Base-by-base conservation (phyloP, 1,140 invertebrate species). In the Penaeus vannamei region DNA sequence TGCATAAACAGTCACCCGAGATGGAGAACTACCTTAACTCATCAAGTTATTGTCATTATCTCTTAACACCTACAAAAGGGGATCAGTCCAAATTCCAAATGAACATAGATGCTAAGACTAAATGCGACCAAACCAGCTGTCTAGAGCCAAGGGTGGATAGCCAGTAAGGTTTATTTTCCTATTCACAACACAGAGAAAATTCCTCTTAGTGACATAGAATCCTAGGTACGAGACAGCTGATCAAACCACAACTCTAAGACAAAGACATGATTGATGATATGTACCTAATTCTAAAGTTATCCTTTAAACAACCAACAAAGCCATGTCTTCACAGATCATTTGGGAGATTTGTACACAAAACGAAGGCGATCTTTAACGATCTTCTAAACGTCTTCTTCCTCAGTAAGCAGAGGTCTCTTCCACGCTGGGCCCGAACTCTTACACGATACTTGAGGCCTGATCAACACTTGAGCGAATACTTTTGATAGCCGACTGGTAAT, bases 231-330 rank as follows among this genome's bases (percentile, higher is more conserved):
- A 29, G 53, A 32, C 86, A 87, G 86, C 86, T 69, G 79, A 53
- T 83, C 59, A 77, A 72, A 46, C 46, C 72, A 26, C 69, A 62
- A 29, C 72, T 84, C 82, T 84, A 89, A 89, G 87, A 89, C 87
- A 89, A 88, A 89, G 87, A 89, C 87, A 89, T 89, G 87, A 85
- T 84, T 77, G 83, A 89, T 89, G 87, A 89, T 89, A 89, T 89
- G 87, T 89, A 89, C 87, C 87, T 89, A 89, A 89, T 80, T 80
- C 87, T 89, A 89, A 84, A 89, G 60, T 89, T 89, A 89, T 89
- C 87, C 87, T 89, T 89, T 89, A 89, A 89, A 89, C 87, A 89
- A 89, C 87, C 87, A 89, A 89, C 87, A 89, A 89, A 89, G 87
- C 87, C 87, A 84, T 89, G 66, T 84, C 82, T 89, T 89, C 82